A percentile compares a stretch with the other conserved stretches of the same genome.
Conservation (phyloP, 2,113 vertebrate species). For the Toxostoma redivivum region DNA sequence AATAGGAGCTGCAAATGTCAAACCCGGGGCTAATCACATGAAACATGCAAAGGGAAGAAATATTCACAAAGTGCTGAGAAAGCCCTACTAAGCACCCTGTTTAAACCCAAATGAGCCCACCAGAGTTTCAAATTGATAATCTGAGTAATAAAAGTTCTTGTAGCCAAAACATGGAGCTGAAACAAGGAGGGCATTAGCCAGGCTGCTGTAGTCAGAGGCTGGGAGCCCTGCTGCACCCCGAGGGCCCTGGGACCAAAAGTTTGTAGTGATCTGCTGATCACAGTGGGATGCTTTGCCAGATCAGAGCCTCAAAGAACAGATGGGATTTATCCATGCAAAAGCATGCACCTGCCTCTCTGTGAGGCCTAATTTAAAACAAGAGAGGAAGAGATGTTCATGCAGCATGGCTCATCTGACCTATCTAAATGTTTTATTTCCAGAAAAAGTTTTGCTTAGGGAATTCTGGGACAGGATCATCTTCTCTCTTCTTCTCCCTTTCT, state of each 20-base stretch:
- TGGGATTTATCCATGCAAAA: background rate
- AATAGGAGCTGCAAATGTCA: background rate
- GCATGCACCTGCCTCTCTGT: background rate
- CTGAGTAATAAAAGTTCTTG: background rate
- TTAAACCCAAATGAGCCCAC: background rate
- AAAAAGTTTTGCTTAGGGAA: background rate
- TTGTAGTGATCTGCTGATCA: background rate
- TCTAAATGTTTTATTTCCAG: background rate
- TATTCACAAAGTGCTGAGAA: background rate
- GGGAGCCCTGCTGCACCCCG: background rate
- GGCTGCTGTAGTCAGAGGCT: background rate
- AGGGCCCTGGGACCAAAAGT: background rate
- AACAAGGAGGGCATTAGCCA: rapidly evolving
- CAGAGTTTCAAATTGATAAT: background rate
- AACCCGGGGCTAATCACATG: background rate
- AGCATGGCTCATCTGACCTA: background rate
- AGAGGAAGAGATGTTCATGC: background rate
- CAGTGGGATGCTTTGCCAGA: background rate
- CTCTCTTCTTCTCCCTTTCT: background rate
- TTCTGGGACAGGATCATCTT: background rate
- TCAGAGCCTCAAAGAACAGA: background rate
- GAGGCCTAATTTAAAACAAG: background rate
- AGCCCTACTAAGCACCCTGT: background rate
- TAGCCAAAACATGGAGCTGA: background rate
- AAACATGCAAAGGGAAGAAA: background rate